Percentiles rank a stretch among this genome's conserved stretches.
Conservation (phyloP, 2,888 invertebrate genomes). For the Rotaria sp. region DNA sequence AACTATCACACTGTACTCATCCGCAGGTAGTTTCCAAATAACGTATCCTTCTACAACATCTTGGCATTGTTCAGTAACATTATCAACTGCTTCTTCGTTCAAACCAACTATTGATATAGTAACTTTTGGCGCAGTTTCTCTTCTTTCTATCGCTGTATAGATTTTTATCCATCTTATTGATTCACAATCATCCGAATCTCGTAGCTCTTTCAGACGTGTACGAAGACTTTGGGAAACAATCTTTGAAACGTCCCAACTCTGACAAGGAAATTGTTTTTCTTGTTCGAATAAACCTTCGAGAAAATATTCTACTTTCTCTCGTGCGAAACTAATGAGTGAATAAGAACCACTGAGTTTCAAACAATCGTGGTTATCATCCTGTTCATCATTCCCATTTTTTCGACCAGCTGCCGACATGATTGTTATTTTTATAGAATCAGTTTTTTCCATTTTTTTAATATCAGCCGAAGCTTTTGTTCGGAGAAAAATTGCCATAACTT, state of each 20-base stretch:
- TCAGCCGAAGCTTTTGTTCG: too few species aligned
- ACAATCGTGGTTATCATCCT: neutral
- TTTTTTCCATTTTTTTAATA: too few species aligned
- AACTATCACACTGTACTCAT: neutral
- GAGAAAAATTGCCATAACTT: too few species aligned
- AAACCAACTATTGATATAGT: neutral
- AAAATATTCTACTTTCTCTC: neutral
- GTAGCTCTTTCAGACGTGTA: neutral
- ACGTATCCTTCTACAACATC: neutral
- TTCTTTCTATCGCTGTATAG: neutral
- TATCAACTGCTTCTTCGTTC: neutral
- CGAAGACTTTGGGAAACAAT: neutral
- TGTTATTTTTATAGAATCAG: too few species aligned
- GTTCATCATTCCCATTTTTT: too few species aligned
- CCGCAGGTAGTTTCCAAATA: neutral
- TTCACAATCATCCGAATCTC: neutral
- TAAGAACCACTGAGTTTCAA: neutral
- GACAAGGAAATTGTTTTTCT: neutral
- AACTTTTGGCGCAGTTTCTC: neutral
- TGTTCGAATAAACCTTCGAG: neutral
- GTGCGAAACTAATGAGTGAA: neutral
- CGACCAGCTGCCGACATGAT: too few species aligned
- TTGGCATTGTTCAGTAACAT: neutral
- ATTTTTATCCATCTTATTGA: neutral
- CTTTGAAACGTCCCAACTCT: neutral